Base-by-base conservation (phyloP, 1,140 invertebrate species). In the Sarcophaga peregrina region DNA sequence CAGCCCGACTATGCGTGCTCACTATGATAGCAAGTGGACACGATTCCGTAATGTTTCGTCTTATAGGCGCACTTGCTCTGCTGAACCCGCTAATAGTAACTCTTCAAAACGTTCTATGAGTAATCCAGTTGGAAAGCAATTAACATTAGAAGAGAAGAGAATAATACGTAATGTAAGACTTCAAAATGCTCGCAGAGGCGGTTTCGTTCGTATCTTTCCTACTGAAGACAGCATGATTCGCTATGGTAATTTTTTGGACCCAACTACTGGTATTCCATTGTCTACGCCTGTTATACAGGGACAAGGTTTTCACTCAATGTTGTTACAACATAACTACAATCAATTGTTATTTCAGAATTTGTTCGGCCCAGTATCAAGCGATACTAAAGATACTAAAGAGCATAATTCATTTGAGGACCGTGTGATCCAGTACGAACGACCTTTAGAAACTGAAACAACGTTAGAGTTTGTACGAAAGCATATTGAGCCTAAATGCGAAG, bases 131-230 rank as follows among this genome's bases (percentile, higher is more conserved):
- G 17, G 73, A 17, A 54, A 86, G n/a, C 91, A 90, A 84, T 91
- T 97, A 13, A 95, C 94, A 8, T 91, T 94, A 8, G 96, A 98
- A 87, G 97, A 98, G 87, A 92, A 94, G 82, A 93, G 95, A 82
- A 93, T 97, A 73, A 91, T 98, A 46, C 92, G 95, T 13, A 94
- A 94, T 78, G 94, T 95, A 15, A 93, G 94, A 83, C 95, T 96
- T 45, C 97, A 99, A 90, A 96, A 97, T 89, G 93, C 93, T 62
- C 92, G 97, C 20, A 92, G 96, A 48, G 97, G 97, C 17, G 97
- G 97, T 80, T 99, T 97, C 91, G 95, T 98, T 47, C 91, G 97
- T 45, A 97, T 99, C 86, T 98, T 98, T 91, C 98, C 97, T 20
- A 95, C 96, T 37, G 92, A 94, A 52, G 96, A 97, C 87, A 95